These are phyloP conservation scores for Acanthopleura granulata DNA, from an alignment of 2,888 invertebrate species.

Conservation along the genomic window DNA sequence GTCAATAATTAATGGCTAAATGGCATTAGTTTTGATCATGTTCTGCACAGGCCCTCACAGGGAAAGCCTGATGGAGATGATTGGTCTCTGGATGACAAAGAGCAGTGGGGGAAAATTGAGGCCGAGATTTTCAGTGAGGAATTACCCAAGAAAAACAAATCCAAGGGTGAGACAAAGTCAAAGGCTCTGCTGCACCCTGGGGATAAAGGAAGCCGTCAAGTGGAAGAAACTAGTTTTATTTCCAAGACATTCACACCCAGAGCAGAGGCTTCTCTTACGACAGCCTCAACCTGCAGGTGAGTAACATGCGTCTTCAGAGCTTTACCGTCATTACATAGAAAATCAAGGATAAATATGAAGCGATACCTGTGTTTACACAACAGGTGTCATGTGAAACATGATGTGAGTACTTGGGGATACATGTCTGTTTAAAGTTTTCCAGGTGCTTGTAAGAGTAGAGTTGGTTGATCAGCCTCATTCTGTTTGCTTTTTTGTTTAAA, in stretches of 20 bases:
- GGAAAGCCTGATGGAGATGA: neutral
- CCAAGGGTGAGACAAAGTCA: neutral
- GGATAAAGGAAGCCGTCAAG: too few species aligned
- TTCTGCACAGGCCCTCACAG: too few species aligned
- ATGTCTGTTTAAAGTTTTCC: too few species aligned
- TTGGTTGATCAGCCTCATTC: too few species aligned
- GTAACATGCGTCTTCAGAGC: neutral
- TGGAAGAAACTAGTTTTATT: neutral
- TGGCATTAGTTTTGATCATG: too few species aligned
- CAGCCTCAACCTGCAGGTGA: neutral
- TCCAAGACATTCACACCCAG: neutral
- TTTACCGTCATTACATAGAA: too few species aligned
- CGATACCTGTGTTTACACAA: too few species aligned
- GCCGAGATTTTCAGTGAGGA: constrained; percentile 12
- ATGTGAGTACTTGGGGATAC: too few species aligned
- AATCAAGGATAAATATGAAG: too few species aligned
- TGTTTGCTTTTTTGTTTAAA: neutral
- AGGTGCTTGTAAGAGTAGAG: too few species aligned
- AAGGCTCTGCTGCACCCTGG: neutral
- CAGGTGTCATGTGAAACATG: too few species aligned
- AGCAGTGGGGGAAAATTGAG: neutral
- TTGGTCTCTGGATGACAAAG: constrained; percentile 5
- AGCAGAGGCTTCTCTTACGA: neutral
- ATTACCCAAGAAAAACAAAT: neutral
- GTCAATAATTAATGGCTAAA: too few species aligned